Percentiles rank a stretch among this genome's conserved stretches.
phyloP scores from a whole-genome alignment of 1,140 invertebrate genomes.

The Ectropis grisescens region DNA sequence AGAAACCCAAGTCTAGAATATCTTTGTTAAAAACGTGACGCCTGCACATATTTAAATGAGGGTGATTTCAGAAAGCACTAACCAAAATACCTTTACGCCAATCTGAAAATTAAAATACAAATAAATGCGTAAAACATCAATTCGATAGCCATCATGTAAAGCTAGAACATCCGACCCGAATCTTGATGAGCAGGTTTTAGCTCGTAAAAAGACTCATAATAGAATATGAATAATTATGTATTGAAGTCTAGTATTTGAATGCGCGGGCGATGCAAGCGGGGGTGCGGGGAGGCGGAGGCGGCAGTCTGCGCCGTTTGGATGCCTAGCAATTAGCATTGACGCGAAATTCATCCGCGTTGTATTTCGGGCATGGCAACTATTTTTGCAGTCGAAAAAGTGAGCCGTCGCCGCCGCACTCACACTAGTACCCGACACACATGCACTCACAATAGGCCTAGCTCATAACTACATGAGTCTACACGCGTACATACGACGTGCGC shows the following conservation, averaged over 20 bases:
- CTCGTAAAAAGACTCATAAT: too few relatives aligned
- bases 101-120: too few relatives aligned
- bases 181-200: too few relatives aligned
- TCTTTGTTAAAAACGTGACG: too few relatives aligned
- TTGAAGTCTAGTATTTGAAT: constrained; percentile 6
- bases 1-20: too few relatives aligned
- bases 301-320: constrained; percentile 15
- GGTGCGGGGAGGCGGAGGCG: constrained; percentile 1
- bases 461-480: constrained; percentile 21
- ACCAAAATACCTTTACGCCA: too few relatives aligned
- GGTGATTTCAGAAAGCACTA: too few relatives aligned
- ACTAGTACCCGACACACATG: constrained; percentile 26
- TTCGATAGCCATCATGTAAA: too few relatives aligned
- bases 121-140: too few relatives aligned
- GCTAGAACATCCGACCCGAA: too few relatives aligned
- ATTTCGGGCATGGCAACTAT: constrained; percentile 61
- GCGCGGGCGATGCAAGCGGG: constrained; percentile 4
- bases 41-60: too few relatives aligned
- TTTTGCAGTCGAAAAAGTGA: constrained; percentile 56
- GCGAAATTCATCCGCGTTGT: constrained; percentile 45
- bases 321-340: constrained; percentile 37
- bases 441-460: constrained; percentile 48
- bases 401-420: constrained; percentile 40
- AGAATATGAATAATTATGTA: too few relatives aligned
- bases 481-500: constrained; percentile 30